Percentiles rank a stretch among this genome's conserved stretches.
Conservation (phyloP, 2,113 vertebrate genomes). For the Thamnophis sirtalis region DNA sequence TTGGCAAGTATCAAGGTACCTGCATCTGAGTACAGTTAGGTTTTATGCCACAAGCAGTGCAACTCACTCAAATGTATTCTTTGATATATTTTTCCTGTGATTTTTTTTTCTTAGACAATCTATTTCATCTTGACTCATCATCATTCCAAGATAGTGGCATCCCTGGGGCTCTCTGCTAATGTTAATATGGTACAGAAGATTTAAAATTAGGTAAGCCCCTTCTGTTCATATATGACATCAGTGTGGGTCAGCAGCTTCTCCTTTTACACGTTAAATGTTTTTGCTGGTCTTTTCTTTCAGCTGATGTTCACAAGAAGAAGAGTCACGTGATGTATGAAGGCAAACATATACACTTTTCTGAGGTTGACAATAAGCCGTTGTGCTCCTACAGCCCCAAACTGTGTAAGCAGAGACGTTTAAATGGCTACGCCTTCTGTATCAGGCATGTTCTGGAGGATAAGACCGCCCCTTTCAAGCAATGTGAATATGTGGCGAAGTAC, state of each 20-base stretch:
- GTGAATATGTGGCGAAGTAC: conserved; percentile 99
- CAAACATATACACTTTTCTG: conserved; percentile 99
- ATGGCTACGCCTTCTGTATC: conserved; percentile 99
- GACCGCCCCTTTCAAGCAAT: conserved; percentile 99
- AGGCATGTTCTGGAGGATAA: conserved; percentile 99
- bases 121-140: conserved; percentile 70
- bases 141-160: conserved; percentile 69
- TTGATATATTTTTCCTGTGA: conserved; percentile 57
- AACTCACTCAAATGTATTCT: conserved; percentile 31
- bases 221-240: conserved; percentile 20
- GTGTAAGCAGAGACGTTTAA: conserved; percentile 98
- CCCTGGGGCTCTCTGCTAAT: conserved; percentile 66
- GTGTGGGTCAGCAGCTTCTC: conserved; percentile 16
- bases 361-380: conserved; percentile 99
- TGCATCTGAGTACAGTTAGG: background rate
- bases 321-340: conserved; percentile 99
- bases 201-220: conserved; percentile 77
- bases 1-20: background rate
- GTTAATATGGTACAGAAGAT: conserved; percentile 77
- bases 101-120: conserved; percentile 72
- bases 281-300: conserved; percentile 73
- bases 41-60: conserved; percentile 22
- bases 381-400: conserved; percentile 99
- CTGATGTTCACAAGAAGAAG: conserved; percentile 99
- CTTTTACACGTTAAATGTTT: conserved; percentile 45